Evolutionary conservation across 2,797 vertebrate genomes (phyloP), one percentile per base, ranked within the genome.

Genomic region (Centroberyx gerrardi): DNA sequence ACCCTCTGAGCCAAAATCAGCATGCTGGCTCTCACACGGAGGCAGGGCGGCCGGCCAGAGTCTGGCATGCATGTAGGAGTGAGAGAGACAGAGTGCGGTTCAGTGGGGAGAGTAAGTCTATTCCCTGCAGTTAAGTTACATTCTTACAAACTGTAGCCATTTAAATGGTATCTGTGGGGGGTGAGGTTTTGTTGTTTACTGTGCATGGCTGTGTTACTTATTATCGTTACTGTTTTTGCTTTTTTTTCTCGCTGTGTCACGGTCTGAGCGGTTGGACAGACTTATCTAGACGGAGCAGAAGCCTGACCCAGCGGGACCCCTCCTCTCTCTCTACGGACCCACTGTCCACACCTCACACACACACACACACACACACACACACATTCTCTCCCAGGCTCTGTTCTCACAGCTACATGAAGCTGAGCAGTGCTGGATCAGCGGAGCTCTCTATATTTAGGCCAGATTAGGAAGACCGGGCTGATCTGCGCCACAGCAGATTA

Each of bases 401-500:
- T 42, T 58, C 72, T 56, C 74, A 67, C 51, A 1, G 18, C 49
- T 4, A 18, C 70, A 8, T 1, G 8, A 28, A 54, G 67, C 65
- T 72, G 70, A 56, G 61, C 14, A 18, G 33, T 18, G 84, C 83
- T 27, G 68, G 8, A 44, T 90, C 89, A 90, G 88, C 83, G 70
- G 38, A 62, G 71, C 68, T 53, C 29, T 61, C 78, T 84, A 80
- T 83, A 58, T 77, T 83, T 83, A 88, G 78, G 4, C 1, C 70
- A 65, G 90, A 91, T 90, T 88, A 91, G 58, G 14, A 73, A 31
- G n/a, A 31, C 73, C 48, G 66, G 49, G 38, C 8, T 52, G 78
- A 75, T 44, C 38, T 40, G 38, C 59, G 64, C 52, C 59, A 63
- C 1, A 63, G 53, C 68, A 78, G 84, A 89, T 86, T 84, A 86